Percentiles rank a stretch among this genome's conserved stretches.
Conservation (phyloP, 2,113 vertebrate genomes). For the Pan troglodytes region NHGRI_mPanTro3-v2.1_pri NC_072409.2:17793001-17793500, state of each 20-base stretch:
- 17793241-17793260: not conserved
- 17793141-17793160: not conserved
- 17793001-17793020: not conserved
- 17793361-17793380: not conserved
- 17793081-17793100: not conserved
- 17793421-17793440: not conserved
- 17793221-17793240: not conserved
- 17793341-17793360: not conserved
- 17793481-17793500: constrained; percentile 28
- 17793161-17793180: not conserved
- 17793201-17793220: not conserved
- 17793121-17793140: not conserved
- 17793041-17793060: not conserved
- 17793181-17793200: not conserved
- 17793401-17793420: not conserved
- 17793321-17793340: not conserved
- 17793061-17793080: not conserved
- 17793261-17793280: not conserved
- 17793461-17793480: not conserved
- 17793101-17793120: not conserved
- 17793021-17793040: constrained; percentile 4
- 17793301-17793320: not conserved
- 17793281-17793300: not conserved
- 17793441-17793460: not conserved
- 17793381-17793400: not conserved